Evolutionary conservation across 1,140 invertebrate species (phyloP), one percentile per base, ranked within the genome.

Genomic region (Orius insidiosus): DNA sequence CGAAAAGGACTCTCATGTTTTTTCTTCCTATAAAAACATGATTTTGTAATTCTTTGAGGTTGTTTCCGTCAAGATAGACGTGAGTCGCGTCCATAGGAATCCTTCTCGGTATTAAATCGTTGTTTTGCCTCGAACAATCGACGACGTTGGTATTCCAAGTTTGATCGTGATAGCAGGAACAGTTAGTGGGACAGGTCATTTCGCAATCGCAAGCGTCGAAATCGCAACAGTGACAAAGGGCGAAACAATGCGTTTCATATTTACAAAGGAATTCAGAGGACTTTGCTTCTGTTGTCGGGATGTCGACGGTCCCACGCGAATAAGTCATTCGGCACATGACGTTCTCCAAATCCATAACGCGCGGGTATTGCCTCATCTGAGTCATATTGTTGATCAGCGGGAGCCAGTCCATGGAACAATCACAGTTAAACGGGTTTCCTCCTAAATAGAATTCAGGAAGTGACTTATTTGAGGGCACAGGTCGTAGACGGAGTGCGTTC

Each of bases 161-260:
- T 59, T 85, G 80, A 57, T 92, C 86, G 64, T 88, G 81, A 62
- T 88, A 92, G 59, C 87, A 94, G 48, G 81, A 81, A 65, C 87
- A 94, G 58, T 88, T 86, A 50, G 74, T 72, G 2, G 88, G 88
- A 57, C 87, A 94, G 3, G 80, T 88, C 85, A 92, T 92, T 65
- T 90, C 85, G 63, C 88, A 93, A 62, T 93, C 88, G 62, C 88
- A 94, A 39, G 85, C 86, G 59, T 92, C 86, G 59, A 88, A 92
- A 55, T 93, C 87, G 59, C 88, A 93, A 63, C 88, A 94, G 55
- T 88, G 85, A 59, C 88, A 94, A 38, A 90, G 64, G 11, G 87
- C 80, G 63, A 92, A 92, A 66, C 88, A 93, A 63, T 93, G 88
- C 31, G 83, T 84, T 54, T 85, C 79, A 65, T 94, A 94, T 45